Evolutionary conservation across 2,797 vertebrate species (phyloP).

Genomic region (Danio choprae): DNA sequence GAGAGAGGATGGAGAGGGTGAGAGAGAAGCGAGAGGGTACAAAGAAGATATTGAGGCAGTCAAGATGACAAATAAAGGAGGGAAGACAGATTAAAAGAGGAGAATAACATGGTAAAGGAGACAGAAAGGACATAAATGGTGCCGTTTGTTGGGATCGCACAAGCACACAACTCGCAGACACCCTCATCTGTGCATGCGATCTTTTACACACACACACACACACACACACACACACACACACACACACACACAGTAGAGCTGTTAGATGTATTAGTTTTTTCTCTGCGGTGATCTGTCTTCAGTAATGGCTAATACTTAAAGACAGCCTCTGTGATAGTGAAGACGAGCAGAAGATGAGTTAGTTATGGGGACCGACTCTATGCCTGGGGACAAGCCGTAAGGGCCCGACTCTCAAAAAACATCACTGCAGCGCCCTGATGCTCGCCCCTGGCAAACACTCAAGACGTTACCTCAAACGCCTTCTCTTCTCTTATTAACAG

Average conservation of each 20-base stretch:
- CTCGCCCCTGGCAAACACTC: conserved; percentile 30
- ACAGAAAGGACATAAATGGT: conserved; percentile 37
- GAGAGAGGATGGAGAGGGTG: conserved; percentile 16
- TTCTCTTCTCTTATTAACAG: conserved; percentile 30
- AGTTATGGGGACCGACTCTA: conserved; percentile 36
- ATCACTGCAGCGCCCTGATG: conserved; percentile 38
- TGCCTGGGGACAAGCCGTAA: conserved; percentile 54
- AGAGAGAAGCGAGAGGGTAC: conserved; percentile 21
- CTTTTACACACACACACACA: too few relatives aligned
- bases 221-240: too few relatives aligned
- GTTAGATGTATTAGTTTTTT: conserved; percentile 47
- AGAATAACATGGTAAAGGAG: conserved; percentile 36
- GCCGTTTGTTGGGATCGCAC: conserved; percentile 13
- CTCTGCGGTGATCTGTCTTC: conserved; percentile 53
- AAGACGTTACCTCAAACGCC: conserved; percentile 18
- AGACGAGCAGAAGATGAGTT: conserved; percentile 57
- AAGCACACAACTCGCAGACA: conserved; percentile 35
- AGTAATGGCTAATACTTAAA: conserved; percentile 53
- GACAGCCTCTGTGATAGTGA: conserved; percentile 44
- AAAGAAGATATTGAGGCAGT: conserved; percentile 38
- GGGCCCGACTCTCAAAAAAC: conserved; percentile 34
- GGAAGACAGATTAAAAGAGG: conserved; percentile 44
- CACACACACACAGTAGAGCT: conserved; percentile 9
- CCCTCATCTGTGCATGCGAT: conserved; percentile 10
- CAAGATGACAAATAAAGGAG: conserved; percentile 44